These are phyloP conservation scores for Heterotilapia buettikoferi DNA, from an alignment of 2,113 vertebrate species.

Conservation along the genomic window DNA sequence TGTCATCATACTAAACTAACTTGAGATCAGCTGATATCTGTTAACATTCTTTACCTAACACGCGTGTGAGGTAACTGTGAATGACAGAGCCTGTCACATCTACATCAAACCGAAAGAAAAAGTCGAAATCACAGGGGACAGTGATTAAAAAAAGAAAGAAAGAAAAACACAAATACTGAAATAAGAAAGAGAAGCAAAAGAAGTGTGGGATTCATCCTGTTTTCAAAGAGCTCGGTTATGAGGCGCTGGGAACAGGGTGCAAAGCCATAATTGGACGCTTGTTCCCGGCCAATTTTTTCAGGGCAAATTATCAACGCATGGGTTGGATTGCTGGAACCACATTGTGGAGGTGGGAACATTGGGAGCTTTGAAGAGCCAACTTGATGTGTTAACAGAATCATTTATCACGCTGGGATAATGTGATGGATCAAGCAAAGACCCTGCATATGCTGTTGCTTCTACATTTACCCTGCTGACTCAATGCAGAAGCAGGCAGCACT, in stretches of 20 bases:
- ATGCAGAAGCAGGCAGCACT: background rate
- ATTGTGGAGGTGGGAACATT: slow-evolving; percentile 61
- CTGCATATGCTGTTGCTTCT: slow-evolving; percentile 17
- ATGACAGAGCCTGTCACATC: background rate
- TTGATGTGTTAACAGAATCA: slow-evolving; percentile 61
- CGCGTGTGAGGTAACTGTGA: background rate
- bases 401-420: slow-evolving; percentile 50
- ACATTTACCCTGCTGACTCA: slow-evolving; percentile 17
- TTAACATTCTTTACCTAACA: slow-evolving; percentile 5
- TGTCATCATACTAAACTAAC: slow-evolving; percentile 35
- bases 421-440: slow-evolving; percentile 51
- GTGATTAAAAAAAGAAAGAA: background rate
- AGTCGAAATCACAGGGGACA: background rate
- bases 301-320: slow-evolving; percentile 62
- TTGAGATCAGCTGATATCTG: slow-evolving; percentile 46
- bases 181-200: background rate
- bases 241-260: slow-evolving; percentile 53
- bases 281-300: slow-evolving; percentile 51
- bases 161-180: background rate
- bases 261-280: slow-evolving; percentile 63
- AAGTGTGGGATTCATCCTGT: background rate
- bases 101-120: background rate
- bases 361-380: slow-evolving; percentile 54
- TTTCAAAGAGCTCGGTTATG: slow-evolving; percentile 47
- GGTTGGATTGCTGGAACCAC: slow-evolving; percentile 46